These are phyloP conservation scores for Mionectes macconnelli DNA, from an alignment of 2,113 vertebrate species.

Conservation along the genomic window DNA sequence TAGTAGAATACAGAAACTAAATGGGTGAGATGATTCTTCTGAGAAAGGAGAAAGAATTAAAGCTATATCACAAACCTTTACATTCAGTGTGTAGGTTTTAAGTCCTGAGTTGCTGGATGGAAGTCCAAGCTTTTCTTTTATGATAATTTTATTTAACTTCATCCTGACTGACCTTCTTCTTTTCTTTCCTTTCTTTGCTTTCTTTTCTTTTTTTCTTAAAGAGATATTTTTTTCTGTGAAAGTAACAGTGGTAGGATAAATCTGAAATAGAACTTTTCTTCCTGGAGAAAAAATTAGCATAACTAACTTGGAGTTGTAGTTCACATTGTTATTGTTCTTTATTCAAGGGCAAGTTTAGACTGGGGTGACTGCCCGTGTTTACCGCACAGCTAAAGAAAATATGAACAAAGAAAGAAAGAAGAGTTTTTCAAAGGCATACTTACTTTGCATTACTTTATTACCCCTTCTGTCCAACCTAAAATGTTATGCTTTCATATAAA, in stretches of 20 bases:
- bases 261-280: background rate
- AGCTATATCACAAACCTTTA: background rate
- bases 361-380: background rate
- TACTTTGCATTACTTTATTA: background rate
- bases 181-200: fast-evolving
- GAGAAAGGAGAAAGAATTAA: background rate
- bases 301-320: background rate
- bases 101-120: background rate
- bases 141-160: background rate
- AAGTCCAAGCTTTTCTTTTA: background rate
- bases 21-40: background rate
- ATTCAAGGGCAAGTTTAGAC: background rate
- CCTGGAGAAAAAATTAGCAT: background rate
- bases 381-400: background rate
- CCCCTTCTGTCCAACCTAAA: background rate
- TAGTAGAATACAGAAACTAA: background rate
- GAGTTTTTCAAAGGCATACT: background rate
- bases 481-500: background rate
- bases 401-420: background rate
- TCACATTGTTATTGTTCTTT: background rate
- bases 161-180: background rate
- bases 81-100: background rate
- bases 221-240: background rate
- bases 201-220: background rate
- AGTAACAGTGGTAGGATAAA: background rate